Evolutionary conservation across 2,797 vertebrate species (phyloP).

Genomic region (Syndactyla subalaris): DNA sequence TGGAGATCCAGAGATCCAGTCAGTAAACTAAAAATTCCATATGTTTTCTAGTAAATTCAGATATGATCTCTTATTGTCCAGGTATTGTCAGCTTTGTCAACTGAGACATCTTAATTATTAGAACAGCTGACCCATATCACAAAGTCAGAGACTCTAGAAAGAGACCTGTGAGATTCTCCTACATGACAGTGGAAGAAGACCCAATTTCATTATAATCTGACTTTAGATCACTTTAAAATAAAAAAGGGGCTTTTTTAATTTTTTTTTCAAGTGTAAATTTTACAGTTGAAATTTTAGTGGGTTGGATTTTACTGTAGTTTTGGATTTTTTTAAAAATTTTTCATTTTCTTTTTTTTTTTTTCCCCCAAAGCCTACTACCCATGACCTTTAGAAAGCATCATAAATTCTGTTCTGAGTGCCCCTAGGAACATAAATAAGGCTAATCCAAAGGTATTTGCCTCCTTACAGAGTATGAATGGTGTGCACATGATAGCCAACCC

Average conservation of each 20-base stretch:
- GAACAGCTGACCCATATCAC: not conserved
- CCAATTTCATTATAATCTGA: not conserved
- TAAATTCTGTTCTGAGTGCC: not conserved
- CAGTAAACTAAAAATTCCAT: not conserved
- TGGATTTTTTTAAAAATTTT: not conserved
- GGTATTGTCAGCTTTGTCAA: not conserved
- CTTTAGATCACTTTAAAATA: not conserved
- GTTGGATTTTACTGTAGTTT: not conserved
- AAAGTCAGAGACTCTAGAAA: not conserved
- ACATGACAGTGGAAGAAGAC: not conserved
- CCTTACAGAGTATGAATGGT: conserved; percentile 75
- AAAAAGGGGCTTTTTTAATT: not conserved
- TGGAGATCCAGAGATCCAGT: not conserved
- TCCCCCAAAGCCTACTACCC: not conserved
- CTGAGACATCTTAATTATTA: not conserved
- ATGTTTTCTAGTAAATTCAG: not conserved
- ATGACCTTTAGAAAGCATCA: not conserved
- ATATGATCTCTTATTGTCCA: not conserved
- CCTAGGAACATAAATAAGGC: not conserved
- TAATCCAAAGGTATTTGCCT: conserved; percentile 35
- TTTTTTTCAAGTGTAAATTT: not conserved
- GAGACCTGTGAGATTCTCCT: not conserved
- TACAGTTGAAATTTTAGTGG: not conserved
- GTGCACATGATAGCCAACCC: conserved; percentile 71
- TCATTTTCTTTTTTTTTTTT: too few species aligned